Conservation (phyloP, 2,113 vertebrate species). For the Pholis gunnellus region DNA sequence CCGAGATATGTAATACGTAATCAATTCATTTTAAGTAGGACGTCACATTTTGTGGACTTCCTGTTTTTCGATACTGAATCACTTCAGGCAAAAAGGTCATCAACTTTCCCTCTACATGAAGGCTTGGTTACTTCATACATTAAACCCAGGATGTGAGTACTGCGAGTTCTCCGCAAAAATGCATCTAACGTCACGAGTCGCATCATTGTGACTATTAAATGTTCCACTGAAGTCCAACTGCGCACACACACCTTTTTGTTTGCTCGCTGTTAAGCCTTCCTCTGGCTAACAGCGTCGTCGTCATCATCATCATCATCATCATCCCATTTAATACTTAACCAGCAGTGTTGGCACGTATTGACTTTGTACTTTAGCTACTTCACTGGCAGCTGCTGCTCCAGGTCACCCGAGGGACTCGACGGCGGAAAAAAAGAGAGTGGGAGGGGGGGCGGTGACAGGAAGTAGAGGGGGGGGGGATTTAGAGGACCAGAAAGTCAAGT, state of each 20-base stretch:
- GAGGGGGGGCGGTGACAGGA: slow-evolving; percentile 11
- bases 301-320: slow-evolving; percentile 69
- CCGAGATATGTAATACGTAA: not conserved
- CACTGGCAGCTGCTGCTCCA: slow-evolving; percentile 62
- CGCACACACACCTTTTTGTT: slow-evolving; percentile 18
- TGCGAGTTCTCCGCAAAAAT: slow-evolving; percentile 11
- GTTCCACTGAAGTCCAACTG: slow-evolving; percentile 47
- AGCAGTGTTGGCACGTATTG: slow-evolving; percentile 72
- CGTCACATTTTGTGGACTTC: slow-evolving; percentile 7
- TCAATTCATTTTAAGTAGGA: not conserved
- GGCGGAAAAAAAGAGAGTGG: slow-evolving; percentile 10
- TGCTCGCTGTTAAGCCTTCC: slow-evolving; percentile 46
- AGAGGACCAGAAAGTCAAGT: slow-evolving; percentile 44
- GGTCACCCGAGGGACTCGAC: slow-evolving; percentile 57
- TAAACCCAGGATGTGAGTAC: not conserved
- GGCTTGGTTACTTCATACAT: not conserved
- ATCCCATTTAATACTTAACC: slow-evolving; percentile 79
- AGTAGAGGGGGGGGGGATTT: slow-evolving; percentile 14
- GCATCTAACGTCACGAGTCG: slow-evolving; percentile 29
- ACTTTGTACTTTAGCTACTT: slow-evolving; percentile 77
- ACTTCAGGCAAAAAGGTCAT: not conserved
- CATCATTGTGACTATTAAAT: slow-evolving; percentile 42
- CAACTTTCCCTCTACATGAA: not conserved
- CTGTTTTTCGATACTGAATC: not conserved
- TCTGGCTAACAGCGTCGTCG: slow-evolving; percentile 48